Evolutionary conservation across 2,888 invertebrate species (phyloP).

Genomic region (Hemistola chrysoprasaria): DNA sequence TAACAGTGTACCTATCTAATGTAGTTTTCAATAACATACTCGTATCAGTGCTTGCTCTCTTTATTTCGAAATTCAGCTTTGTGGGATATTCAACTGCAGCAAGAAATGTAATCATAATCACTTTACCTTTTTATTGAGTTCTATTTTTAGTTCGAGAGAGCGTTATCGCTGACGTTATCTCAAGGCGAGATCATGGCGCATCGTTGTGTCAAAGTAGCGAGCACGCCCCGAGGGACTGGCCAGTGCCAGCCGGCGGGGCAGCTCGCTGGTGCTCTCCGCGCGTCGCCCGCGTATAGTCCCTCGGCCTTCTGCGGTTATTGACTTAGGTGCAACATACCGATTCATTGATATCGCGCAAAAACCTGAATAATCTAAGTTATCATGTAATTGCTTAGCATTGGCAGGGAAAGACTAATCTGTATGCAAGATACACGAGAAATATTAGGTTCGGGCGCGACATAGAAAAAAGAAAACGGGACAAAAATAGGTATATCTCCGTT

Average conservation of each 20-base stretch:
- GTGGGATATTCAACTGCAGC: conserved; percentile 22
- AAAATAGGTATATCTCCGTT: too few relatives aligned
- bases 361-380: conserved; percentile 25
- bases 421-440: too few relatives aligned
- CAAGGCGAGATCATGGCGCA: conserved; percentile 63
- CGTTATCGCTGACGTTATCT: conserved; percentile 77
- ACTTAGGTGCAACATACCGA: conserved; percentile 35
- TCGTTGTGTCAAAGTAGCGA: conserved; percentile 32
- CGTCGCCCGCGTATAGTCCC: conserved; percentile 13
- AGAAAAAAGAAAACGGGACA: too few relatives aligned
- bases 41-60: background rate
- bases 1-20: background rate
- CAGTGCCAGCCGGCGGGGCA: conserved; percentile 26
- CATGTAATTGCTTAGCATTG: too few relatives aligned
- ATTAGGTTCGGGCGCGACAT: too few relatives aligned
- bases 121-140: conserved; percentile 72
- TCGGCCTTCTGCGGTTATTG: conserved; percentile 41
- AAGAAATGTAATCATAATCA: conserved; percentile 56
- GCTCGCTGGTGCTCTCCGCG: conserved; percentile 25
- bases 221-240: conserved; percentile 30
- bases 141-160: conserved; percentile 69
- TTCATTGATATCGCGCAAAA: conserved; percentile 27
- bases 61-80: conserved; percentile 16
- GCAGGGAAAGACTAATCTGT: too few relatives aligned
- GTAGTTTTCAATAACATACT: background rate